Evolutionary conservation across 2,113 vertebrate genomes (phyloP).

Genomic region (Tor tambroides): DNA sequence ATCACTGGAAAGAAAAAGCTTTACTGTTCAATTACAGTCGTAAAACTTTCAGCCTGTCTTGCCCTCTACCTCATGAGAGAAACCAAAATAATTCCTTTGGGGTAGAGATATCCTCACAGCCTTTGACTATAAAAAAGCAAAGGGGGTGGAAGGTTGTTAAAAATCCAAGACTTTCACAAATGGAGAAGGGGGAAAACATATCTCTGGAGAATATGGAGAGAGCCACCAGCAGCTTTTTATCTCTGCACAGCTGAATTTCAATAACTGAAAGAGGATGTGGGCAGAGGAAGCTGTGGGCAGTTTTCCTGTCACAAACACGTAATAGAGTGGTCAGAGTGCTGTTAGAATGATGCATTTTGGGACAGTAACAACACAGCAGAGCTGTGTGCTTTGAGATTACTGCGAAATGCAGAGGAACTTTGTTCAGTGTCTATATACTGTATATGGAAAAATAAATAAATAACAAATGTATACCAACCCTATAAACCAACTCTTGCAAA

Average conservation of each 20-base stretch:
- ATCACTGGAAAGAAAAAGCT: constrained; percentile 18
- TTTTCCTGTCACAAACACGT: constrained; percentile 17
- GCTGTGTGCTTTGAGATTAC: neutral
- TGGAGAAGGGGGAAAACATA: neutral
- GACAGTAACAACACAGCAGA: neutral
- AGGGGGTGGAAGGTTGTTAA: constrained; percentile 43
- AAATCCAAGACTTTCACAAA: constrained; percentile 40
- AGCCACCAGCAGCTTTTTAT: constrained; percentile 40
- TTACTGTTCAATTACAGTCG: constrained; percentile 54
- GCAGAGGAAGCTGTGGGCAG: constrained; percentile 27
- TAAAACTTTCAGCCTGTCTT: constrained; percentile 24
- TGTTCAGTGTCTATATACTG: no score
- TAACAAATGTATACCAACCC: no score
- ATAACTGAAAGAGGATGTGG: constrained; percentile 34
- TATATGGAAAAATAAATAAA: no score
- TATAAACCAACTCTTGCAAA: no score
- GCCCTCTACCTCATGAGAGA: constrained; percentile 31
- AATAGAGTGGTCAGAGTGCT: constrained; percentile 33
- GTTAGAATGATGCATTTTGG: constrained; percentile 19
- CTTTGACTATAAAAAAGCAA: constrained; percentile 30
- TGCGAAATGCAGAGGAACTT: neutral
- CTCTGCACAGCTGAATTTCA: constrained; percentile 34
- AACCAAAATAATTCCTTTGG: constrained; percentile 47
- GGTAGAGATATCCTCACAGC: constrained; percentile 41
- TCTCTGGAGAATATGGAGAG: constrained; percentile 17